phyloP scores from a whole-genome alignment of 2,888 invertebrate genomes.

The Stenurella melanura region DNA sequence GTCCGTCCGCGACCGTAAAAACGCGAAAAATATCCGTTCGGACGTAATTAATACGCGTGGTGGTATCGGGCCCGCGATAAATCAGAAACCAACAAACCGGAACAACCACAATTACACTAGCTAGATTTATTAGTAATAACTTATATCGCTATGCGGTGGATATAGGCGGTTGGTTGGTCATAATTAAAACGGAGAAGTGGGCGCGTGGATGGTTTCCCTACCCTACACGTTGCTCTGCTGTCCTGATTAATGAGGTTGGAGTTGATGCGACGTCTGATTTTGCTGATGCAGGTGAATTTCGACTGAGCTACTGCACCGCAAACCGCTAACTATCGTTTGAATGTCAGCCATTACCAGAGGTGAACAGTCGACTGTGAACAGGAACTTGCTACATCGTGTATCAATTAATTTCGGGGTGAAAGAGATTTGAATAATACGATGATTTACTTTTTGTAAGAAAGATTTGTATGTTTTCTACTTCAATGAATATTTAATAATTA shows the following conservation, averaged over 20 bases:
- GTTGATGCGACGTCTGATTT: slow-evolving; percentile 65
- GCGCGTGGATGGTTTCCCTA: slow-evolving; percentile 13
- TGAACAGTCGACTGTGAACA: slow-evolving; percentile 62
- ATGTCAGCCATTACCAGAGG: slow-evolving; percentile 60
- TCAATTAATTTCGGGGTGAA: slow-evolving; percentile 44
- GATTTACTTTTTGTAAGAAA: neutral
- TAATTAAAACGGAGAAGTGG: slow-evolving; percentile 64
- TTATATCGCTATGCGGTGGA: slow-evolving; percentile 58
- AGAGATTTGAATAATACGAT: neutral
- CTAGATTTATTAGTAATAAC: slow-evolving; percentile 69
- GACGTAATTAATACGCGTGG: slow-evolving; percentile 53
- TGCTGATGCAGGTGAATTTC: slow-evolving; percentile 67
- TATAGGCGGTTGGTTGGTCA: slow-evolving; percentile 57
- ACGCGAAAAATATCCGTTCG: slow-evolving; percentile 42
- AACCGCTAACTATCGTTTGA: slow-evolving; percentile 61
- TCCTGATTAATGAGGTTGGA: slow-evolving; percentile 67
- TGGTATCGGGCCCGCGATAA: slow-evolving; percentile 60
- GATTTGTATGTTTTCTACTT: no score
- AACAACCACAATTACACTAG: slow-evolving; percentile 66
- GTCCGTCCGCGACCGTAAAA: neutral
- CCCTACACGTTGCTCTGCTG: slow-evolving; percentile 53
- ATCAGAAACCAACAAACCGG: slow-evolving; percentile 64
- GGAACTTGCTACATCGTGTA: slow-evolving; percentile 41
- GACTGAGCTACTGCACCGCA: slow-evolving; percentile 52
- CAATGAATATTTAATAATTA: no score